Percentiles rank a stretch among this genome's conserved stretches.
These are phyloP conservation scores for Sandelia bainsii DNA, from an alignment of 2,797 vertebrate species.

Conservation along the genomic window DNA sequence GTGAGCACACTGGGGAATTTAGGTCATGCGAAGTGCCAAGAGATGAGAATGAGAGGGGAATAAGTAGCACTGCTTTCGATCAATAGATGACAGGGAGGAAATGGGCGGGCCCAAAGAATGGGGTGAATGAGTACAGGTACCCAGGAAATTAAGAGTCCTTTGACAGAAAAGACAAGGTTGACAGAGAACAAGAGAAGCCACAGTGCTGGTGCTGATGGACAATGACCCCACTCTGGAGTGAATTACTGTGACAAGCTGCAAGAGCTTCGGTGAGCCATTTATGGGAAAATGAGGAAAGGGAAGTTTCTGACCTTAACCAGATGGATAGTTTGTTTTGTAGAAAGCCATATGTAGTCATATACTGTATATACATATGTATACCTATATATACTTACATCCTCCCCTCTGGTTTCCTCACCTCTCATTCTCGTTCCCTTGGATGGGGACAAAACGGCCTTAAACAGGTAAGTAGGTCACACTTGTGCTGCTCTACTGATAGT, in stretches of 20 bases:
- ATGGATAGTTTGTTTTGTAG: conserved; percentile 56
- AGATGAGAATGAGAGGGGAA: conserved; percentile 34
- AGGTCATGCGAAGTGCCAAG: conserved; percentile 62
- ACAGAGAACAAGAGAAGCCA: conserved; percentile 29
- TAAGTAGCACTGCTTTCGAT: conserved; percentile 48
- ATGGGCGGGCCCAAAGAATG: conserved; percentile 7
- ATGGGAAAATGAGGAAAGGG: conserved; percentile 34
- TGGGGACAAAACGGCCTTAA: conserved; percentile 66
- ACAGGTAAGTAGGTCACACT: conserved; percentile 74
- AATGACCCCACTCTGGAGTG: conserved; percentile 44
- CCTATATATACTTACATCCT: background rate
- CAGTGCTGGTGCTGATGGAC: conserved; percentile 8
- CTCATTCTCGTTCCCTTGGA: conserved; percentile 30
- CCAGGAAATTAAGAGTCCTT: conserved; percentile 47
- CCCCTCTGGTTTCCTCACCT: background rate
- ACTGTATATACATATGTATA: too few relatives aligned
- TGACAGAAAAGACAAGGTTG: conserved; percentile 47
- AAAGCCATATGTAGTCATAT: conserved; percentile 38
- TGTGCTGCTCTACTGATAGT: conserved; percentile 51
- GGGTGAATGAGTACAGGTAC: conserved; percentile 37
- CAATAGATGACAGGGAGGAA: conserved; percentile 54
- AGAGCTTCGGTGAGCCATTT: conserved; percentile 38
- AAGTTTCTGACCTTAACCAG: conserved; percentile 51
- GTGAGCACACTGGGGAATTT: conserved; percentile 72
- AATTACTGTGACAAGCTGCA: conserved; percentile 50